Base-by-base conservation (phyloP, 2,113 vertebrate species). In the Aix galericulata region DNA sequence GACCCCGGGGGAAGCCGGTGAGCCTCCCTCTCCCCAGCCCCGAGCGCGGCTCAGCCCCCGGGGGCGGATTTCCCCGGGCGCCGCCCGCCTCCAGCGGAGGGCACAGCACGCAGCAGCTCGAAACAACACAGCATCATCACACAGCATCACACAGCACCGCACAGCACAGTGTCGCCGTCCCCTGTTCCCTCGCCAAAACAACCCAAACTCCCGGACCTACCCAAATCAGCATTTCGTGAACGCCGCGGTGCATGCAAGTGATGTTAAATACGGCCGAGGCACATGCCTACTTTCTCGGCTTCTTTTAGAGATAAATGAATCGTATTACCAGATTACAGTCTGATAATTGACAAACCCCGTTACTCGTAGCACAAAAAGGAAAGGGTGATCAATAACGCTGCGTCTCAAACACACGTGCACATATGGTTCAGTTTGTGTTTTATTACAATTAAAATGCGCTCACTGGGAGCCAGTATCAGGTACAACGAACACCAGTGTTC, bases 341-440 rank as follows among this genome's bases (percentile, higher is more conserved):
- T 27, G 38, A 40, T 5, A 64, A 29, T 4, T 8, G 62, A 64
- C 40, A 40, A 64, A 64, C 38, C 16, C 16, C 13, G 0, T 64
- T 86, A 50, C 53, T 69, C 56, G 91, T 67, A 72, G 92, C 11
- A 14, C 67, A 77, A 94, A 93, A 95, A 48, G 66, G 73, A 92
- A 91, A 92, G 66, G 68, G 73, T 14, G 16, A 82, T 90, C 78
- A 40, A 1, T 50, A 86, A 42, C 40, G 80, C 4, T 21, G 77
- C 56, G 68, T 90, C 46, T 76, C 89, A 96, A 94, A 92, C 77
- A 91, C 64, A 74, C 60, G 13, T 34, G 62, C 29, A 71, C 91
- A 90, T 85, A 90, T 63, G 84, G 89, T 80, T 93, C 90, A 26
- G 72, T 69, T 93, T 91, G 88, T 32, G 73, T 44, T 96, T 97